Conservation (phyloP, 1,140 invertebrate species). For the Atopsyche davidsoni region DNA sequence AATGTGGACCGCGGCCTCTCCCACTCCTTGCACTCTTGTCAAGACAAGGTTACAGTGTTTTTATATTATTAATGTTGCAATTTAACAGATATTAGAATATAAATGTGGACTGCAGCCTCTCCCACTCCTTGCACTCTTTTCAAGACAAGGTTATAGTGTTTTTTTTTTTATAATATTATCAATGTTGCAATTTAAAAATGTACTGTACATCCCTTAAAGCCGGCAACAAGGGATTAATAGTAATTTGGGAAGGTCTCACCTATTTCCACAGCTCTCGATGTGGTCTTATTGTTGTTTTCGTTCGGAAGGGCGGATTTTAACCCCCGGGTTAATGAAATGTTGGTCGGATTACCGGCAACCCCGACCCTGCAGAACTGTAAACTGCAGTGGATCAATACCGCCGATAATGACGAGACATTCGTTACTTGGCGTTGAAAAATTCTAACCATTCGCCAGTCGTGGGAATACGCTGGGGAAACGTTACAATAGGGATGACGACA, state of each 20-base stretch:
- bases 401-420: no score
- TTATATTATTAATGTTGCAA: neutral
- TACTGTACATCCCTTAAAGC: slow-evolving; percentile 2
- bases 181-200: neutral
- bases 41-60: neutral
- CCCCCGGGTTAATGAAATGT: slow-evolving; percentile 29
- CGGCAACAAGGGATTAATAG: slow-evolving; percentile 26
- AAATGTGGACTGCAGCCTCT: neutral
- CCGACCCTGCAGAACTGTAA: no score
- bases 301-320: slow-evolving; percentile 22
- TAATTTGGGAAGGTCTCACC: slow-evolving; percentile 30
- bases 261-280: slow-evolving; percentile 23
- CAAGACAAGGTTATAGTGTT: neutral
- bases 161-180: neutral
- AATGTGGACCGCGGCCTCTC: neutral
- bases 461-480: no score
- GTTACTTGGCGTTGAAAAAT: no score
- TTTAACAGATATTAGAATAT: neutral
- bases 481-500: no score
- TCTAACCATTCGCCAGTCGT: no score
- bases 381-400: no score
- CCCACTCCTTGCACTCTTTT: neutral
- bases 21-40: neutral
- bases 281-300: slow-evolving; percentile 21
- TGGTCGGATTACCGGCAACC: slow-evolving; percentile 2